These are phyloP conservation scores for Cephus spinipes DNA, from an alignment of 2,888 invertebrate genomes.

Conservation along the genomic window DNA sequence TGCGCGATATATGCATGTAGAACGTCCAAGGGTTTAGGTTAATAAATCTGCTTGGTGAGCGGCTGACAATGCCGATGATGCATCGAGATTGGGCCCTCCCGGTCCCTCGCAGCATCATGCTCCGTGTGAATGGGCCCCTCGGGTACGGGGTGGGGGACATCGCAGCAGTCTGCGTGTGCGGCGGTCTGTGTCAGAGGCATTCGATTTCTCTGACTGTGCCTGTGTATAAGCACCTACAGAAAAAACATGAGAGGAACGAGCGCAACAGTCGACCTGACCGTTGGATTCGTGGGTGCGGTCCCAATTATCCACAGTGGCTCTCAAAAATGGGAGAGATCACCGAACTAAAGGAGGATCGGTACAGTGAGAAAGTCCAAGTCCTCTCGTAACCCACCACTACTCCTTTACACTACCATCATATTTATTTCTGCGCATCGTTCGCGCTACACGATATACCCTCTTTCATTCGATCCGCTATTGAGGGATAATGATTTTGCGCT, in stretches of 20 bases:
- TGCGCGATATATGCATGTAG: not conserved
- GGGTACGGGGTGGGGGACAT: too few relatives aligned
- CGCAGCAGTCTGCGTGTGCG: not conserved
- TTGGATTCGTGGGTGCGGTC: slow-evolving; percentile 43
- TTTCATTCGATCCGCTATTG: too few relatives aligned
- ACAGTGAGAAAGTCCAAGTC: too few relatives aligned
- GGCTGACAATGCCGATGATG: slow-evolving; percentile 27
- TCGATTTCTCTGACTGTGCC: slow-evolving; percentile 32
- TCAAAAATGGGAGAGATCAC: slow-evolving; percentile 25
- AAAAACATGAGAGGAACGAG: too few relatives aligned
- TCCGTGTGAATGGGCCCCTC: too few relatives aligned
- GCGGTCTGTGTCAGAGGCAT: not conserved
- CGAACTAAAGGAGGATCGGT: not conserved
- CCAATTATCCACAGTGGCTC: slow-evolving; percentile 57
- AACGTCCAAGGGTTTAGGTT: slow-evolving; percentile 22
- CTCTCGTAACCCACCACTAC: not conserved
- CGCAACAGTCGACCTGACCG: not conserved
- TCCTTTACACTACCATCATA: not conserved
- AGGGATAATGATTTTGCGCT: too few relatives aligned
- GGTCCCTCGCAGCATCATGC: not conserved
- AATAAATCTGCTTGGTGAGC: slow-evolving; percentile 25
- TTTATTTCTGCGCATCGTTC: too few relatives aligned
- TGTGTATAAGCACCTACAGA: slow-evolving; percentile 32
- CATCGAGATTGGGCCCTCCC: slow-evolving; percentile 23
- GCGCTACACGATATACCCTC: too few relatives aligned